Evolutionary conservation across 2,888 invertebrate genomes (phyloP), one percentile per base, ranked within the genome.

Genomic region (Phorcus lineatus): DNA sequence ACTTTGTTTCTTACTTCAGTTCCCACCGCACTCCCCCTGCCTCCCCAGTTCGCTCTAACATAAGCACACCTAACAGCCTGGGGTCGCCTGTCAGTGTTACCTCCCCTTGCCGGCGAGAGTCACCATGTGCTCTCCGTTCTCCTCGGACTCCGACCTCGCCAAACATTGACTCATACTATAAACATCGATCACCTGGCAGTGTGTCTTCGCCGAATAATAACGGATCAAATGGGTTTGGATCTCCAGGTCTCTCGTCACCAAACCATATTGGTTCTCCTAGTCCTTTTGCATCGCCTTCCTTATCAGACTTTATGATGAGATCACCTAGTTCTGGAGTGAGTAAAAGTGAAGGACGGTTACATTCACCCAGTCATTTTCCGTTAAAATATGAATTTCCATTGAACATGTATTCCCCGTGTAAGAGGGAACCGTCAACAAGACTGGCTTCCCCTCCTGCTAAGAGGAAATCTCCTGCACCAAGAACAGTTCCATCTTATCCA

Each of bases 1-100:
- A 70, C 70, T 40, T 36, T 47, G 47, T 47, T 47, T 47, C 47
- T 47, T 47, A 47, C 47, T 47, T 47, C 47, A 47, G 19, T 70
- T 70, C 36, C 36, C 19, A 36, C 36, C 28, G 70, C 28, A 70
- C 70, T 40, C 70, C 40, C 70, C 36, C 70, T 28, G 36, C 40
- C 40, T 70, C 70, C 70, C 70, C 70, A 28, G 28, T 36, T 36
- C 70, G 28, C 40, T 70, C 70, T 70, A 70, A 70, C 70, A 70
- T 19, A 19, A 70, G 70, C 70, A 70, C 70, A 19, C 70, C 70
- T 70, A 70, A 70, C 70, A 40, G 19, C 11, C 70, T 70, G 70
- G 40, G 36, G 9, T 70, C 70, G 9, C 40, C 70, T 17, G 11
- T 36, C 28, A 31, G 36, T 36, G 36, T 62, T 28, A 17, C 28